Percentiles rank a stretch among this genome's conserved stretches.
These are phyloP conservation scores for Salvator merianae DNA, from an alignment of 2,113 vertebrate species.

Conservation along the genomic window DNA sequence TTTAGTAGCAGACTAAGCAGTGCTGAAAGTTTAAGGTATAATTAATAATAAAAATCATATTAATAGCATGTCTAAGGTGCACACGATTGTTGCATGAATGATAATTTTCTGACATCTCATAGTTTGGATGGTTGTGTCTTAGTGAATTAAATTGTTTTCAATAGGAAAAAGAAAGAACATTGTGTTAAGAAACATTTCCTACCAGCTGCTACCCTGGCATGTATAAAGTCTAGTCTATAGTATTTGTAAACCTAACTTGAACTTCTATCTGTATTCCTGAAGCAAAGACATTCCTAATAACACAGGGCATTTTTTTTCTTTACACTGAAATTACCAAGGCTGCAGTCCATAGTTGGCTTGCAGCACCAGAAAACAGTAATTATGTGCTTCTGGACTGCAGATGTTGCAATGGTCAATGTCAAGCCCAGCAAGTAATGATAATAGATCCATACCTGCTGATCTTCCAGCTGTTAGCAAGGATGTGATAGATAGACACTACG, in stretches of 20 bases:
- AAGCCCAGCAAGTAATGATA: constrained; percentile 61
- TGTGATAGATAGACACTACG: constrained; percentile 37
- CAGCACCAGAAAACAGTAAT: constrained; percentile 49
- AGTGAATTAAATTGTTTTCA: not conserved
- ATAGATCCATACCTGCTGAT: constrained; percentile 61
- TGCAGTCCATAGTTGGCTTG: constrained; percentile 34
- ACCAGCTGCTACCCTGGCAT: not conserved
- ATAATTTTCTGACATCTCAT: not conserved
- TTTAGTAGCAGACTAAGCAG: not conserved
- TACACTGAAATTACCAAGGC: constrained; percentile 21
- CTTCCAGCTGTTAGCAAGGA: constrained; percentile 55
- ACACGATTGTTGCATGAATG: not conserved
- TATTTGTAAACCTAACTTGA: not conserved
- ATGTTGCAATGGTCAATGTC: constrained; percentile 49
- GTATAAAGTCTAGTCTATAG: not conserved
- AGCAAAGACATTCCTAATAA: not conserved
- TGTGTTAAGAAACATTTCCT: not conserved
- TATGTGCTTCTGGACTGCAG: constrained; percentile 32
- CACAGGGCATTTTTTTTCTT: not conserved
- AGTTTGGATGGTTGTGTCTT: not conserved
- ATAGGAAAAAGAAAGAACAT: not conserved
- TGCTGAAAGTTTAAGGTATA: not conserved
- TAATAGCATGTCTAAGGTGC: not conserved
- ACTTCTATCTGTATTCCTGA: constrained; percentile 6
- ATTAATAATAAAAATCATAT: not conserved